phyloP scores from a whole-genome alignment of 1,140 invertebrate genomes.

The Phenacoccus solenopsis region DNA sequence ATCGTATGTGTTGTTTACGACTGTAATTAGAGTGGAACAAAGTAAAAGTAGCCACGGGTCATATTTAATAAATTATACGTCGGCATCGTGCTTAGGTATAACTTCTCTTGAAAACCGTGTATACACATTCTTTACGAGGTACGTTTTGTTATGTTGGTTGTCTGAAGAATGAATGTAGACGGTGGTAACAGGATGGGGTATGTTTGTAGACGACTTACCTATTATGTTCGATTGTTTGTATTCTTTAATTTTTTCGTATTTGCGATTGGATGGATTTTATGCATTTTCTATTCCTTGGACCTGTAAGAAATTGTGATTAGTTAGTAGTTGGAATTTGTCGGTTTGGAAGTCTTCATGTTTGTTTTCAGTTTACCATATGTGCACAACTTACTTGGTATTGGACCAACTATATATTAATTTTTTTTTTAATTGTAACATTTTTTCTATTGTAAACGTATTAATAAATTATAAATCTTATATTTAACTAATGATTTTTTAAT shows the following conservation, averaged over 20 bases:
- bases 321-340: no score
- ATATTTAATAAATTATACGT: background rate
- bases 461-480: no score
- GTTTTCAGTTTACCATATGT: no score
- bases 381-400: no score
- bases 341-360: no score
- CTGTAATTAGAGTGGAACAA: conserved; percentile 1
- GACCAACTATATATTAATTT: no score
- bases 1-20: background rate
- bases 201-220: background rate
- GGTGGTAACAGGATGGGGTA: background rate
- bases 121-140: background rate
- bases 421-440: no score
- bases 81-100: no score
- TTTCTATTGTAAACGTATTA: no score
- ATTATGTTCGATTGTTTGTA: background rate
- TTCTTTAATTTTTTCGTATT: background rate
- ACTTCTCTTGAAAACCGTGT: no score
- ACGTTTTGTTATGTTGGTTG: background rate
- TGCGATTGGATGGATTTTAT: background rate
- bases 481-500: no score
- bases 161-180: background rate
- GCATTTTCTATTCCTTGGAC: background rate
- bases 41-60: conserved; percentile 1
- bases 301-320: no score